Conservation (phyloP, 2,888 invertebrate species). For the Aquatica leii region DNA sequence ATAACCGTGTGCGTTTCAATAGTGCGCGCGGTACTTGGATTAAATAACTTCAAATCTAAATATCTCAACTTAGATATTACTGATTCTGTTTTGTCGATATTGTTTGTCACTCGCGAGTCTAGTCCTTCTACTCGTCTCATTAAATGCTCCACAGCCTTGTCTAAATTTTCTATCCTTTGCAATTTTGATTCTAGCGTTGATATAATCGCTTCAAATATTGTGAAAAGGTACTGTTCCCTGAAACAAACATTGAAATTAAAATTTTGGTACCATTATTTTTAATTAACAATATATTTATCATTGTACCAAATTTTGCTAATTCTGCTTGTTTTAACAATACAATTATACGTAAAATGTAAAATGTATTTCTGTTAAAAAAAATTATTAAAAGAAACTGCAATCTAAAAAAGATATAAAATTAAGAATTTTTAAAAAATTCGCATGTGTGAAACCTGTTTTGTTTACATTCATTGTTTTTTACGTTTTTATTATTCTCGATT, state of each 20-base stretch:
- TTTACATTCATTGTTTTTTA: no score
- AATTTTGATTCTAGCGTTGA: constrained; percentile 88
- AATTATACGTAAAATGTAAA: no score
- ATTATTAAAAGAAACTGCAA: no score
- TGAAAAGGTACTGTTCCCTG: constrained; percentile 89
- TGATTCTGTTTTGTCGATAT: constrained; percentile 84
- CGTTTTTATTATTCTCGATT: no score
- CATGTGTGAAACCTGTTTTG: no score
- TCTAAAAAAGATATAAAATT: no score
- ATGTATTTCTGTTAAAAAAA: no score
- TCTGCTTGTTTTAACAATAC: no score
- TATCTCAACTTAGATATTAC: constrained; percentile 80
- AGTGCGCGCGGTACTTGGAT: constrained; percentile 50
- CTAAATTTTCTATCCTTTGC: constrained; percentile 86
- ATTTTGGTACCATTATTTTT: no score
- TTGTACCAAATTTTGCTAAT: no score
- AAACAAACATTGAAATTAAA: constrained; percentile 58
- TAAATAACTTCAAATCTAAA: constrained; percentile 77
- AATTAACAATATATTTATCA: no score
- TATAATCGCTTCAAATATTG: constrained; percentile 89
- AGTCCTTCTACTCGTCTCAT: constrained; percentile 85
- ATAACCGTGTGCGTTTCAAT: constrained; percentile 15
- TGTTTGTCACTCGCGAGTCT: constrained; percentile 82
- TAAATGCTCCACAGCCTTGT: constrained; percentile 86
- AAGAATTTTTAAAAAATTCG: no score